phyloP scores from a whole-genome alignment of 2,113 vertebrate genomes.

The Tenebrosternarchus preto region DNA sequence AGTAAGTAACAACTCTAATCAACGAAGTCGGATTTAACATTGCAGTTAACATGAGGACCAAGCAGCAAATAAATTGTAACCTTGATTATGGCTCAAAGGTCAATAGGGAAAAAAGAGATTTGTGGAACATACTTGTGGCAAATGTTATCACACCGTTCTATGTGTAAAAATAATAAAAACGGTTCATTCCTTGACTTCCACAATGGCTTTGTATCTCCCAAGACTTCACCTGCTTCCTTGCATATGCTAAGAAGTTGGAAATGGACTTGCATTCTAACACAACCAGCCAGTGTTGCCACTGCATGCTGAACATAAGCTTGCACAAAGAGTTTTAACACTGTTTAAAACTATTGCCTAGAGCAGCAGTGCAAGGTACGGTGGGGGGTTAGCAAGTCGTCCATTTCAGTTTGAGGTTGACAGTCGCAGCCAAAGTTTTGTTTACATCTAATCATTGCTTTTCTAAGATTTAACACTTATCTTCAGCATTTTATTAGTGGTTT shows the following conservation, averaged over 20 bases:
- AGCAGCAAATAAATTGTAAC: background rate
- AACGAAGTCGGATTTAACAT: background rate
- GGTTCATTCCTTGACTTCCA: background rate
- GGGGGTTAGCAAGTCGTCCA: background rate
- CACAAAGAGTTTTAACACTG: background rate
- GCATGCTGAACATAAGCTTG: background rate
- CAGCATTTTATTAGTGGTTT: background rate
- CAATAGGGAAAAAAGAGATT: background rate
- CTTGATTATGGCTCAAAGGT: constrained; percentile 10
- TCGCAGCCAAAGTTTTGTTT: background rate
- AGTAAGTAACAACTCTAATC: constrained; percentile 70
- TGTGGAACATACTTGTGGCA: background rate
- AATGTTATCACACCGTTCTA: background rate
- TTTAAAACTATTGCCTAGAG: background rate
- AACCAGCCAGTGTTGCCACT: background rate
- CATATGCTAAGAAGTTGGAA: background rate
- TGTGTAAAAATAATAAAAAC: background rate
- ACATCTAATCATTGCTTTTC: background rate
- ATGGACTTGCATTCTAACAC: background rate
- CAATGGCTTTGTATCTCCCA: background rate
- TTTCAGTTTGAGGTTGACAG: background rate
- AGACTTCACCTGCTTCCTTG: background rate
- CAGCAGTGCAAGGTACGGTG: background rate
- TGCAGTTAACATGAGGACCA: background rate
- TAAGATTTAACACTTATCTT: background rate